Base-by-base conservation (phyloP, 2,113 vertebrate species). In the Corythoichthys intestinalis region DNA sequence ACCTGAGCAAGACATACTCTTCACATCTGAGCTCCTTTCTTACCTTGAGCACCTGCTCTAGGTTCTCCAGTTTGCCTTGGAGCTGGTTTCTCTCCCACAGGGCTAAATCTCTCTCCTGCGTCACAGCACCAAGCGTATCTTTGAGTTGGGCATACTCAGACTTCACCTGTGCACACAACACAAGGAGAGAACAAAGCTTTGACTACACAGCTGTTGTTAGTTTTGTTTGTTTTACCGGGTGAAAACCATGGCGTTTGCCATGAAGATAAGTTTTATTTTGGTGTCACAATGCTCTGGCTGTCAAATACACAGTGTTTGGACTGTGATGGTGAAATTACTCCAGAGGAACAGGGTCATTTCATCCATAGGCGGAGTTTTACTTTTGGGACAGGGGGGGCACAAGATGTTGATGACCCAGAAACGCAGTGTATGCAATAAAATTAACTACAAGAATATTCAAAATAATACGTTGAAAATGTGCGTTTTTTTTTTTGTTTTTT, bases 31-130 rank as follows among this genome's bases (percentile, higher is more conserved):
- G 67, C 14, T 14, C 44, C 46, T 52, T 81, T 56, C 94, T 77
- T 88, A 99, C 97, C 97, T 96, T 96, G 84, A 99, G 94, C 94
- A 97, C 96, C 93, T 99, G 96, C 93, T 98, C 97, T 92, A 98
- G 83, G 94, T 98, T 99, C 96, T 99, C 97, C 97, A 98, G 97
- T 93, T 98, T 99, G 96, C 89, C 95, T 95, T 88, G 94, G 93
- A 94, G 94, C 93, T 93, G 93, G 82, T 85, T 92, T 81, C 90
- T 96, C 88, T 94, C 93, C 93, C 88, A 91, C 88, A 94, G 77
- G 78, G 94, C 94, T 92, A 92, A 94, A 92, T 95, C 91, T 86
- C 93, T 91, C 80, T 94, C 94, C 78, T 90, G 79, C 86, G 93
- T 95, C 93, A 96, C 94, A 86, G 87, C 71, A 68, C 90, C 76